Percentiles rank a stretch among this genome's conserved stretches.
These are phyloP conservation scores for Macrobrachium rosenbergii DNA, from an alignment of 1,140 invertebrate species.

Conservation along the genomic window DNA sequence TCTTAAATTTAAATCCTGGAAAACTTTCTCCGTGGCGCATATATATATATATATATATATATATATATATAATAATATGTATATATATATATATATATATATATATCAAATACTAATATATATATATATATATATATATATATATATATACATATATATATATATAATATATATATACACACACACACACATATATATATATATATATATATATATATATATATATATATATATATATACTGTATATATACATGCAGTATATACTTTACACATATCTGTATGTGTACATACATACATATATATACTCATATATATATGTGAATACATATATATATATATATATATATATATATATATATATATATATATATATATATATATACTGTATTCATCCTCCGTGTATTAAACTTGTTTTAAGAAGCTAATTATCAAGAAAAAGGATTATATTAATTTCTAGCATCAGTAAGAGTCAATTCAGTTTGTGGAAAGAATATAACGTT, in stretches of 20 bases:
- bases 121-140: no score
- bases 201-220: constrained; percentile 8
- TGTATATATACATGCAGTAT: no score
- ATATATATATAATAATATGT: constrained; percentile 3
- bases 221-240: constrained; percentile 5
- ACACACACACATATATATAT: constrained; percentile 18
- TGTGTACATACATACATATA: constrained; percentile 16
- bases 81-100: constrained; percentile 8
- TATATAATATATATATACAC: constrained; percentile 19
- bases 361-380: no score
- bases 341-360: constrained; percentile 1
- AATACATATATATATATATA: constrained; percentile 20
- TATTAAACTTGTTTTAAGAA: no score
- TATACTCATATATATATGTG: neutral
- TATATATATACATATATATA: constrained; percentile 13
- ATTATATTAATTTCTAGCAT: no score
- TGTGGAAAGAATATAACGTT: no score
- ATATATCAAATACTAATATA: neutral
- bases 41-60: neutral
- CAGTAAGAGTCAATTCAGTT: no score
- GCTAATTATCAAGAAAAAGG: no score
- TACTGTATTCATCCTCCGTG: no score
- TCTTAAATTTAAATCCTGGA: no score
- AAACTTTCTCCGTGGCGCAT: no score
- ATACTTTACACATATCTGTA: no score